Evolutionary conservation across 1,140 invertebrate genomes (phyloP).

Genomic region (Yoshiicerus persimilis): DNA sequence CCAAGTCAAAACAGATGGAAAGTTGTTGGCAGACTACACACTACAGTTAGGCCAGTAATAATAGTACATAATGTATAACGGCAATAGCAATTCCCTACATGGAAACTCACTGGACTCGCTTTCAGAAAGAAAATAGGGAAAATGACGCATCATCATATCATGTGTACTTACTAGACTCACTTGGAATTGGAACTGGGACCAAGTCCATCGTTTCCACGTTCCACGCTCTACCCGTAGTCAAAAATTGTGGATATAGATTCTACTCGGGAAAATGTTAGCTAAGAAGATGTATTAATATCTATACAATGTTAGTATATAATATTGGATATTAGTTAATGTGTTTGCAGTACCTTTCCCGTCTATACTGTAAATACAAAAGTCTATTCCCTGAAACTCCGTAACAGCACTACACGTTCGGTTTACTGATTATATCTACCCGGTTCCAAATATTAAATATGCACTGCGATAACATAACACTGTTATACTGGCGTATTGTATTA

Average conservation of each 20-base stretch:
- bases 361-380: neutral
- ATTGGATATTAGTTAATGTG: neutral
- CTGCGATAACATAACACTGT: neutral
- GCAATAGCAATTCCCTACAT: neutral
- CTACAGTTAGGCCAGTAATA: too few relatives aligned
- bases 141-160: constrained; percentile 16
- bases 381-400: neutral
- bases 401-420: neutral
- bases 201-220: too few relatives aligned
- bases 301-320: neutral
- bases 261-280: neutral
- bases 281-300: neutral
- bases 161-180: neutral
- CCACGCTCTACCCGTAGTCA: too few relatives aligned
- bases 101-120: neutral
- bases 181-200: too few relatives aligned
- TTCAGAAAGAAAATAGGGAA: neutral
- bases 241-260: neutral
- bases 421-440: neutral
- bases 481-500: too few relatives aligned
- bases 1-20: neutral
- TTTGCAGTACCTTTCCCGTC: neutral
- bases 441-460: neutral
- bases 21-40: neutral
- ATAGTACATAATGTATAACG: neutral